Conservation (phyloP, 2,113 vertebrate genomes). For the Crotalus tigris region DNA sequence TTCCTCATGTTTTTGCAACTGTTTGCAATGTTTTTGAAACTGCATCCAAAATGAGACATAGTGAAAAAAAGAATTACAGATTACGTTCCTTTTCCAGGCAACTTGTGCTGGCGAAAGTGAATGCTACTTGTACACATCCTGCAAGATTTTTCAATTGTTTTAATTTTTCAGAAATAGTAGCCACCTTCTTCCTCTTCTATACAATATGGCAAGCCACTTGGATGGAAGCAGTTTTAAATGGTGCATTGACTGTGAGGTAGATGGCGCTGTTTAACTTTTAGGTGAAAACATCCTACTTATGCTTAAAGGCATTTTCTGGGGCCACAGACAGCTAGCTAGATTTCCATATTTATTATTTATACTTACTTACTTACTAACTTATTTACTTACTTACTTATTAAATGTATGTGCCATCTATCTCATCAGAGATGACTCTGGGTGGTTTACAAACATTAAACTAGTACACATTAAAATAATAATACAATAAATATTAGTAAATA, state of each 20-base stretch:
- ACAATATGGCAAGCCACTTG: not conserved
- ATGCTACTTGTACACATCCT: not conserved
- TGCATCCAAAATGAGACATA: not conserved
- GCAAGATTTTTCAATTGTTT: not conserved
- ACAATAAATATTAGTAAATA: too few species aligned
- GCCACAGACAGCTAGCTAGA: not conserved
- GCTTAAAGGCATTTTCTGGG: not conserved
- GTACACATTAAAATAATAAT: too few species aligned
- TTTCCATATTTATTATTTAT: not conserved
- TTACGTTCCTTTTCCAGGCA: not conserved
- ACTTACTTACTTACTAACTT: too few species aligned
- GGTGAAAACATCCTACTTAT: not conserved
- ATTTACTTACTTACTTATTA: too few species aligned
- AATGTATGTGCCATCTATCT: too few species aligned
- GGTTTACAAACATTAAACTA: too few species aligned
- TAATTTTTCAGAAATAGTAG: not conserved
- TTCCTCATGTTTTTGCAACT: too few species aligned
- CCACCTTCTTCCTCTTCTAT: not conserved
- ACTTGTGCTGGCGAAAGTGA: not conserved
- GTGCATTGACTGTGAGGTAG: not conserved
- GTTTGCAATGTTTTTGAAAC: too few species aligned
- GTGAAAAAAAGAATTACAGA: not conserved
- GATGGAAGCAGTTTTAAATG: not conserved
- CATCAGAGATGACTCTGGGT: too few species aligned
- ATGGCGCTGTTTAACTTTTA: not conserved